Percentiles rank a stretch among this genome's conserved stretches.
These are phyloP conservation scores for Drosophila arawakana DNA, from an alignment of 1,140 invertebrate species.

Conservation along the genomic window DNA sequence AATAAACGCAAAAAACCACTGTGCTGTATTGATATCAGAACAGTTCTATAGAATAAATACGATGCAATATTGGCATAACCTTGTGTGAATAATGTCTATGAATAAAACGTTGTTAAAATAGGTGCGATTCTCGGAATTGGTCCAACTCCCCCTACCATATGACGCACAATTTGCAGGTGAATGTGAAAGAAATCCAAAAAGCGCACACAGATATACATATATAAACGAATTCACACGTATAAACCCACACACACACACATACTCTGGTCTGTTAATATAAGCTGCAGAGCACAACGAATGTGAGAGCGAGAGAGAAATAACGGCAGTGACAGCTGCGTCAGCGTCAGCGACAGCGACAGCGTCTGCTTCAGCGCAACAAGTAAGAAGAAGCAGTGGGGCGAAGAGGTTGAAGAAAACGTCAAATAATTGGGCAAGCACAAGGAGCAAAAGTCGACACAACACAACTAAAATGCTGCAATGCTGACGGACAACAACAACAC, in stretches of 20 bases:
- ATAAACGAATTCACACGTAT: not conserved
- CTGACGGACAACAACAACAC: constrained; percentile 54
- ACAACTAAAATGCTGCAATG: constrained; percentile 74
- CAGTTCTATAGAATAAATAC: not conserved
- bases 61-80: not conserved
- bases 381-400: constrained; percentile 38
- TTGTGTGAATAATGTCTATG: not conserved
- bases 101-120: constrained; percentile 28
- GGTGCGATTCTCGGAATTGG: constrained; percentile 12
- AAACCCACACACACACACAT: no score
- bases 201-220: constrained; percentile 8
- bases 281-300: not conserved
- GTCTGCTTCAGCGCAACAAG: constrained; percentile 61
- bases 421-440: constrained; percentile 33
- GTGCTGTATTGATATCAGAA: not conserved
- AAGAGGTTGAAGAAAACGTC: constrained; percentile 33
- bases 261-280: not conserved
- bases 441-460: constrained; percentile 15
- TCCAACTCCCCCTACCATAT: not conserved
- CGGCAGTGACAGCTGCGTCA: constrained; percentile 57
- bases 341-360: constrained; percentile 38
- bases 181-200: constrained; percentile 35
- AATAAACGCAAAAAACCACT: no score
- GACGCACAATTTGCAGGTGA: constrained; percentile 50
- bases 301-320: constrained; percentile 11